Conservation (phyloP, 2,113 vertebrate genomes). For the Illadopsis cleaveri region DNA sequence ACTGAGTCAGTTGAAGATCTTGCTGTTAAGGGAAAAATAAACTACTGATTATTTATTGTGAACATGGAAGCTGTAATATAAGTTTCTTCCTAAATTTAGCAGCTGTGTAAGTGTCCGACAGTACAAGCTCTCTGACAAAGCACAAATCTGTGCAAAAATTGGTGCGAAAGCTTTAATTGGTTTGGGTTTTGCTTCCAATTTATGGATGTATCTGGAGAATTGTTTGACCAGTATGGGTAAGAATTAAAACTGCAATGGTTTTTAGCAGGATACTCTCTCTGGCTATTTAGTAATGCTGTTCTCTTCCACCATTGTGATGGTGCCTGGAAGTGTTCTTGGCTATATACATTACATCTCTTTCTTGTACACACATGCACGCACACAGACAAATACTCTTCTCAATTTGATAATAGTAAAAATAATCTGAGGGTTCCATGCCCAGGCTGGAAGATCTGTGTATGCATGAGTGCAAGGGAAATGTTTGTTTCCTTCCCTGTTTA, state of each 20-base stretch:
- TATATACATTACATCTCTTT: neutral
- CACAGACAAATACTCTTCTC: neutral
- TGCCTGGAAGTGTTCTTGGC: neutral
- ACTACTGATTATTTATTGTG: neutral
- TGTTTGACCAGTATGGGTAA: neutral
- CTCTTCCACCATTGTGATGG: neutral
- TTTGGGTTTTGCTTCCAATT: neutral
- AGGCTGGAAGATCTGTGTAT: neutral
- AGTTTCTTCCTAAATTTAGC: neutral
- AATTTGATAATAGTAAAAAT: neutral
- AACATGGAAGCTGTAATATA: neutral
- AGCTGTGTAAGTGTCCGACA: neutral
- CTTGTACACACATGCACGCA: accelerated
- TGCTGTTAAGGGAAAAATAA: neutral
- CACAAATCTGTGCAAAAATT: neutral
- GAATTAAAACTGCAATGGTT: neutral
- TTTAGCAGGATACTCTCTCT: neutral
- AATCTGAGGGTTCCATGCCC: neutral
- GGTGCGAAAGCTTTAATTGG: neutral
- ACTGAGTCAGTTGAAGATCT: neutral
- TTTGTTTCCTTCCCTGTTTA: neutral
- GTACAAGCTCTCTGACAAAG: neutral
- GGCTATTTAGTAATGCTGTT: neutral
- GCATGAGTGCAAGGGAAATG: neutral
- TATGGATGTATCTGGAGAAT: neutral